Conservation (phyloP, 2,113 vertebrate genomes). For the Nannobrachium achirus region DNA sequence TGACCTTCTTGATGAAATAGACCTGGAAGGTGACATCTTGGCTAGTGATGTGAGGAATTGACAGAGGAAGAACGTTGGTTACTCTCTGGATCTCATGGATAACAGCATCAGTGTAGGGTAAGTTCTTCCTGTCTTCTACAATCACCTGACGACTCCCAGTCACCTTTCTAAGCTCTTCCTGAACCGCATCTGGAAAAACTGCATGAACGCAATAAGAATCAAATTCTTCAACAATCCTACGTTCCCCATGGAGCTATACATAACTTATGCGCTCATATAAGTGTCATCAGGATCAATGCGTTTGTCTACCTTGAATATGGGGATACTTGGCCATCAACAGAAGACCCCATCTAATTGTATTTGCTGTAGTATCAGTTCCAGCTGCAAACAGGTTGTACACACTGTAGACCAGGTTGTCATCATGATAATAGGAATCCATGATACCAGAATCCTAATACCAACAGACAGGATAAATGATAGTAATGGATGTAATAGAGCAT, state of each 20-base stretch:
- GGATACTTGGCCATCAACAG: constrained; percentile 78
- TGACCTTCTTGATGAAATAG: constrained; percentile 51
- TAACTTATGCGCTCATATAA: not conserved
- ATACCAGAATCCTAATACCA: constrained; percentile 34
- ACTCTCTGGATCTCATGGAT: constrained; percentile 77
- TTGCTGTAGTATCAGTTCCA: constrained; percentile 71
- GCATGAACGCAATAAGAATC: not conserved
- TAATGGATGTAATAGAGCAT: no score
- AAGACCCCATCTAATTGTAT: constrained; percentile 68
- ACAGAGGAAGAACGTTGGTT: constrained; percentile 62
- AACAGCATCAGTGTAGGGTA: constrained; percentile 74
- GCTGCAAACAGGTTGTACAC: constrained; percentile 70
- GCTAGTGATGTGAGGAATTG: constrained; percentile 55
- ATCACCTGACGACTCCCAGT: constrained; percentile 58
- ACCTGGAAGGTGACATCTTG: constrained; percentile 59
- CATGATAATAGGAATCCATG: constrained; percentile 42
- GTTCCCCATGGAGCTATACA: no score
- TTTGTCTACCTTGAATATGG: constrained; percentile 75
- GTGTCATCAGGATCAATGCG: not conserved
- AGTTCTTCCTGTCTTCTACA: constrained; percentile 63
- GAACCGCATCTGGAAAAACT: constrained; percentile 61
- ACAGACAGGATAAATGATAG: not conserved
- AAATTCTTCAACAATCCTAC: not conserved
- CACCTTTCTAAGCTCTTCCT: constrained; percentile 70
- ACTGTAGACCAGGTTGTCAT: constrained; percentile 56